These are phyloP conservation scores for Clusia tigrina DNA, from an alignment of 2,888 invertebrate species.

Conservation along the genomic window DNA sequence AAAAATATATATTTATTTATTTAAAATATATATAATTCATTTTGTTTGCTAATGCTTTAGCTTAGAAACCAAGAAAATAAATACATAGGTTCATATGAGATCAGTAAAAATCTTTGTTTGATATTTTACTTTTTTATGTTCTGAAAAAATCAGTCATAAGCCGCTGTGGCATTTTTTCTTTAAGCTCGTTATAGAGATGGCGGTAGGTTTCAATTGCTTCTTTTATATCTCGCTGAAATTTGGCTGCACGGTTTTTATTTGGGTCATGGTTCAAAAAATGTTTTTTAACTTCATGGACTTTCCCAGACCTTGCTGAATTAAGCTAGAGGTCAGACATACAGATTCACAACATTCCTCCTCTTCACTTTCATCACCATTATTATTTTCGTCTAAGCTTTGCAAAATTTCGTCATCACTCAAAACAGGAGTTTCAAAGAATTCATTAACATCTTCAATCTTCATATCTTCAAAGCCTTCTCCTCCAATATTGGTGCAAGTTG, in stretches of 20 bases:
- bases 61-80: no score
- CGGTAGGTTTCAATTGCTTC: not conserved
- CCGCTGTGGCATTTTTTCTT: not conserved
- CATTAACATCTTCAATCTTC: not conserved
- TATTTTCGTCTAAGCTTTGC: not conserved
- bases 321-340: not conserved
- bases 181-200: not conserved
- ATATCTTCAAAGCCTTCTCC: not conserved
- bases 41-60: no score
- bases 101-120: no score
- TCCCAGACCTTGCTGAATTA: not conserved
- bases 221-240: not conserved
- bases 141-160: not conserved
- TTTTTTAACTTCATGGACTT: not conserved
- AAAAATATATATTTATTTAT: no score
- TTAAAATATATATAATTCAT: no score
- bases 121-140: not conserved
- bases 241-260: not conserved
- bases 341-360: not conserved
- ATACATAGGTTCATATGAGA: no score
- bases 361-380: not conserved
- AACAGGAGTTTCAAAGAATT: not conserved
- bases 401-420: not conserved
- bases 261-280: not conserved
- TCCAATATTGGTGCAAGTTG: not conserved